phyloP scores from a whole-genome alignment of 2,888 invertebrate genomes.

The Cryptophagus acutangulus region DNA sequence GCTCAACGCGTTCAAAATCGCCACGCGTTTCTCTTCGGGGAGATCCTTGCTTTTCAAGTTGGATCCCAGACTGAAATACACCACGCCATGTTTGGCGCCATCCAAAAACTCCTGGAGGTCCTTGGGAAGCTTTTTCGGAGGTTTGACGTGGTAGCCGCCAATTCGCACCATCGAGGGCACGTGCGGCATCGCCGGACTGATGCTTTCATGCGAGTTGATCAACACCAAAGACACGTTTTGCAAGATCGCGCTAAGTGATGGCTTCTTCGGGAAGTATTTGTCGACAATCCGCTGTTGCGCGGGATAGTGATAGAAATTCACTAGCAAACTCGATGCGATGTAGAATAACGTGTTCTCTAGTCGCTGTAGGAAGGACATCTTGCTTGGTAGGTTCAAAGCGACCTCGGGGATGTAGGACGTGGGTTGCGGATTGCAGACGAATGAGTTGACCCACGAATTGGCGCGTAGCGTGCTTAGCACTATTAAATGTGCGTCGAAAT shows the following conservation, averaged over 20 bases:
- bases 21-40: constrained; percentile 49
- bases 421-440: constrained; percentile 48
- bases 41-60: constrained; percentile 54
- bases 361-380: constrained; percentile 52
- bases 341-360: constrained; percentile 48
- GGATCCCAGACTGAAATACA: constrained; percentile 59
- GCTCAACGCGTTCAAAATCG: constrained; percentile 55
- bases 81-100: constrained; percentile 38
- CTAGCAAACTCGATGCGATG: constrained; percentile 4
- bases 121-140: constrained; percentile 30
- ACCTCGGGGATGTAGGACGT: constrained; percentile 50
- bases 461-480: constrained; percentile 47
- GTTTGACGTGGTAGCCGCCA: constrained; percentile 51
- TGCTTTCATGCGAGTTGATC: constrained; percentile 49
- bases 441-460: constrained; percentile 46
- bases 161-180: constrained; percentile 55
- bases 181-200: constrained; percentile 48
- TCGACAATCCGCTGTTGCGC: constrained; percentile 29
- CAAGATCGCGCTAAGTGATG: constrained; percentile 27
- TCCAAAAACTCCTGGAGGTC: constrained; percentile 29
- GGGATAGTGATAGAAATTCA: constrained; percentile 16
- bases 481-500: constrained; percentile 39
- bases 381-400: constrained; percentile 42
- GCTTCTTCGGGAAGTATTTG: constrained; percentile 31
- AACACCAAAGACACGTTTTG: constrained; percentile 35